Evolutionary conservation across 2,888 invertebrate genomes (phyloP).

Genomic region (Hermaeophaga mercurialis): DNA sequence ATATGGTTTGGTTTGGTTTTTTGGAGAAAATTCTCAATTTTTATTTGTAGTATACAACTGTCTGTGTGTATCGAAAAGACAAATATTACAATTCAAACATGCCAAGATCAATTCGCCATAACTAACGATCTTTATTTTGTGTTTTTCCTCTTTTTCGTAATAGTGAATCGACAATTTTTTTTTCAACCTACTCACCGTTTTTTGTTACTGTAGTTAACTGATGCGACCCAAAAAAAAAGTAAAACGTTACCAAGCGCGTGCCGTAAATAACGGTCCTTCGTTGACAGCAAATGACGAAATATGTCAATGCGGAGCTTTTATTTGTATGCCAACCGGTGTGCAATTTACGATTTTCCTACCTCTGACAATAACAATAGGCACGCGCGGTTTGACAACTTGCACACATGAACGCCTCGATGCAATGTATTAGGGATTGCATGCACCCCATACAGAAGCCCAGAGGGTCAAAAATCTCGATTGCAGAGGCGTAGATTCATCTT

Average conservation of each 20-base stretch:
- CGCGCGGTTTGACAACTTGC: slow-evolving; percentile 54
- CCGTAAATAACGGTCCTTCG: slow-evolving; percentile 28
- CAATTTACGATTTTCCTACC: slow-evolving; percentile 35
- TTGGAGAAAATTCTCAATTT: no score
- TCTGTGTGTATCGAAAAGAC: no score
- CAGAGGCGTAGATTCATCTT: slow-evolving; percentile 31
- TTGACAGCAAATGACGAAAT: slow-evolving; percentile 24
- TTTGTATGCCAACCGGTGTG: slow-evolving; percentile 36
- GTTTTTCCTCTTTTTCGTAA: no score
- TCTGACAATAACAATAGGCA: slow-evolving; percentile 47
- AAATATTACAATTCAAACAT: no score
- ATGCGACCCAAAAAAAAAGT: neutral
- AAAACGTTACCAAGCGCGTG: neutral
- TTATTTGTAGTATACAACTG: no score
- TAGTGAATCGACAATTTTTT: no score
- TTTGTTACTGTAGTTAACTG: no score
- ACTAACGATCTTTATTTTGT: no score
- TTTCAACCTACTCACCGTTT: no score
- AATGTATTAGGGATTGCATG: slow-evolving; percentile 45
- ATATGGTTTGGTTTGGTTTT: no score
- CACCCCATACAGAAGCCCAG: slow-evolving; percentile 35
- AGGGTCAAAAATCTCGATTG: slow-evolving; percentile 21
- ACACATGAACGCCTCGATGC: slow-evolving; percentile 55
- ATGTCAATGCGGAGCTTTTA: slow-evolving; percentile 29
- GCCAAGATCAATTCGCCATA: no score